Percentiles rank a stretch among this genome's conserved stretches.
Evolutionary conservation across 92 coral and sea anemone genomes (phyloP).

Genomic region (Isaurus tuberculatus): DNA sequence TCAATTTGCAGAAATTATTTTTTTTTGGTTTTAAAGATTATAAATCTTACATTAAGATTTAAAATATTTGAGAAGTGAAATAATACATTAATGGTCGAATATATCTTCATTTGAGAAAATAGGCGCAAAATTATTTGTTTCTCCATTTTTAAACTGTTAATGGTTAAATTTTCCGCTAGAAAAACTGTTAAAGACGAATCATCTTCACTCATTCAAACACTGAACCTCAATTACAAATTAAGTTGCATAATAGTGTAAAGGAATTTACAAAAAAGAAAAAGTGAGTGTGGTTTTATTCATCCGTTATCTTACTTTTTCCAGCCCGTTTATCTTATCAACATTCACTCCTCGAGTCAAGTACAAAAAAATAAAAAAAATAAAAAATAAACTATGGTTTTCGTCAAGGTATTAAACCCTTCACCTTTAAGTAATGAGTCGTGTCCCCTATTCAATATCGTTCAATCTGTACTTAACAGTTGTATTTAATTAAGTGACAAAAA

Average conservation of each 20-base stretch:
- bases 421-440: background rate
- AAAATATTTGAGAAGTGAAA: background rate
- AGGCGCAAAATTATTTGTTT: no score
- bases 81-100: background rate
- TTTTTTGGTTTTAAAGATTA: background rate
- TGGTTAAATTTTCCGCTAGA: background rate
- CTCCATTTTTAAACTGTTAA: background rate
- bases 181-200: background rate
- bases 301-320: background rate
- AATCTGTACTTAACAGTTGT: background rate
- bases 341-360: constrained; percentile 6
- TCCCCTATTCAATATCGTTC: background rate
- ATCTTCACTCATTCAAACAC: background rate
- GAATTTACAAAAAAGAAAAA: background rate
- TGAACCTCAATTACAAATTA: background rate
- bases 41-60: background rate
- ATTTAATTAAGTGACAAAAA: background rate
- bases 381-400: background rate
- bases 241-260: background rate
- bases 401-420: background rate
- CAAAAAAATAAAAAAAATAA: no score
- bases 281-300: background rate
- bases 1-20: background rate
- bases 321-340: background rate
- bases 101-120: no score